Evolutionary conservation across 2,113 vertebrate genomes (phyloP).

Genomic region (Coptodon bakossiorum): DNA sequence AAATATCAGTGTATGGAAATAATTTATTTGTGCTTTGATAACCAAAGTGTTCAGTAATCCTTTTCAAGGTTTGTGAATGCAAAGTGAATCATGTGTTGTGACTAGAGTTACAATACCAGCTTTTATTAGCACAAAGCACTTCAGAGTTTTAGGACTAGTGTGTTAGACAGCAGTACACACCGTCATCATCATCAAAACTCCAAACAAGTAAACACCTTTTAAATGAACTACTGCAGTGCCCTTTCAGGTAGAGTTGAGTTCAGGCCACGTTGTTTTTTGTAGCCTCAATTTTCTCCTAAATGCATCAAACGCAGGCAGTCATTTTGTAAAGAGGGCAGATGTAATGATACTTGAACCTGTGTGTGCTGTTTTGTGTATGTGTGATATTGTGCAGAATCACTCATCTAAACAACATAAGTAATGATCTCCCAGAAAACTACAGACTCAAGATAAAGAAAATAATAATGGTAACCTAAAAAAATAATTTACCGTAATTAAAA

Average conservation of each 20-base stretch:
- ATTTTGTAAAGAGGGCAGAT: background rate
- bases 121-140: background rate
- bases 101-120: background rate
- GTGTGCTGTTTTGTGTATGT: background rate
- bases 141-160: background rate
- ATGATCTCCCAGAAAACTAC: background rate
- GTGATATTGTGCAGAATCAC: background rate
- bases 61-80: background rate
- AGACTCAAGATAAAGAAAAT: background rate
- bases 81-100: background rate
- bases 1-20: background rate
- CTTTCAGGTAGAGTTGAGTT: background rate
- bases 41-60: background rate
- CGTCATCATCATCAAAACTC: background rate
- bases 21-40: background rate
- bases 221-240: background rate
- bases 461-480: background rate
- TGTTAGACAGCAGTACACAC: background rate
- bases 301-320: background rate
- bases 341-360: background rate
- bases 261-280: background rate
- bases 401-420: background rate
- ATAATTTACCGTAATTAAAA: background rate
- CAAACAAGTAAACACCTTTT: background rate
- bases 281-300: background rate